Percentiles rank a stretch among this genome's conserved stretches.
Conservation (phyloP, 1,140 invertebrate genomes). For the Drosophila ambigua region DNA sequence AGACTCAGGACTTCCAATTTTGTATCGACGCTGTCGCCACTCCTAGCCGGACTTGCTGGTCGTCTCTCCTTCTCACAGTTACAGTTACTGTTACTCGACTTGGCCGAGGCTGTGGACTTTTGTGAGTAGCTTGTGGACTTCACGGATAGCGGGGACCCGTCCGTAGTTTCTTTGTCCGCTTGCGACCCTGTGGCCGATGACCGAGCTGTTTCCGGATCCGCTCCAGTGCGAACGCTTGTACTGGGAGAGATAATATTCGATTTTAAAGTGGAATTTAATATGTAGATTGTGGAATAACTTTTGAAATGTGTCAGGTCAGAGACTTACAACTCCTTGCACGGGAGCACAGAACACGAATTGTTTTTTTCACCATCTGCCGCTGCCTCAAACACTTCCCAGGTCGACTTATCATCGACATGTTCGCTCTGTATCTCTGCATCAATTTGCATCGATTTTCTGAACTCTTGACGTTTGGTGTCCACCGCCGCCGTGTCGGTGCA, state of each 20-base stretch:
- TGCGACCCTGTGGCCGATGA: not conserved
- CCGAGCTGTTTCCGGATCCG: not conserved
- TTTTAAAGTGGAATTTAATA: not conserved
- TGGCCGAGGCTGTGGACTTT: constrained; percentile 77
- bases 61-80: not conserved
- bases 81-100: constrained; percentile 39
- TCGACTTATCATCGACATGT: constrained; percentile 35
- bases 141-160: constrained; percentile 58
- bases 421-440: constrained; percentile 25
- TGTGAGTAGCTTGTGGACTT: constrained; percentile 77
- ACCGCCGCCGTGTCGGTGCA: constrained; percentile 27
- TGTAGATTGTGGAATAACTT: constrained; percentile 7
- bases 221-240: not conserved
- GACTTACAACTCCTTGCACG: constrained; percentile 44
- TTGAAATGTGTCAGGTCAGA: too few species aligned
- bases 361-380: constrained; percentile 24
- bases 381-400: constrained; percentile 27
- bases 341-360: not conserved
- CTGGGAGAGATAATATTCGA: not conserved
- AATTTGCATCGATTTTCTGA: constrained; percentile 67
- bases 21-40: not conserved
- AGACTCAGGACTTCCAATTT: constrained; percentile 13
- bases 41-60: not conserved
- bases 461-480: not conserved
- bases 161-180: not conserved